Conservation (phyloP, 2,888 invertebrate species). For the Leucophenga montana region DNA sequence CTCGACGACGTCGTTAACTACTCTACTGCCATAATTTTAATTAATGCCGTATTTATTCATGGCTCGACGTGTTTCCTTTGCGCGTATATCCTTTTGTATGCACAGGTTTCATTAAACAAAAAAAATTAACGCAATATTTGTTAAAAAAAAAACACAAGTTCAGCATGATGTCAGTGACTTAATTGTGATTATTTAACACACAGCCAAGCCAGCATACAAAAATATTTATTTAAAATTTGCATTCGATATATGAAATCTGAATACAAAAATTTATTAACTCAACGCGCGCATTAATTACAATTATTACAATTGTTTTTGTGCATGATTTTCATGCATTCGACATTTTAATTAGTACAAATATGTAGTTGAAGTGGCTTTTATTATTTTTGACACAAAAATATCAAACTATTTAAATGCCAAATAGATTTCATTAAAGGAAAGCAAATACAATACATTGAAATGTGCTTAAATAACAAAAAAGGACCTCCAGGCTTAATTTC, state of each 20-base stretch:
- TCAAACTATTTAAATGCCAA: too few species aligned
- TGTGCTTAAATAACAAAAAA: too few species aligned
- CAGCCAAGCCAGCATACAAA: neutral
- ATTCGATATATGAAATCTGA: neutral
- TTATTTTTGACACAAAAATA: too few species aligned
- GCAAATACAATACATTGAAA: too few species aligned
- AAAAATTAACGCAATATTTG: constrained; percentile 22
- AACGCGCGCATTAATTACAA: constrained; percentile 52
- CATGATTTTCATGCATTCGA: constrained; percentile 46
- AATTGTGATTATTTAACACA: constrained; percentile 3
- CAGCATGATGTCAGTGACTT: constrained; percentile 9
- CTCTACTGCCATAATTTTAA: constrained; percentile 45
- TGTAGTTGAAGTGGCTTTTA: constrained; percentile 30
- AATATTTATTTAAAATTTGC: neutral
- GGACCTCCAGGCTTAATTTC: too few species aligned
- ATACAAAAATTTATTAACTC: constrained; percentile 6
- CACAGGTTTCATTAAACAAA: constrained; percentile 28
- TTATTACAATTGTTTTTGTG: constrained; percentile 48
- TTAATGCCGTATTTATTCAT: constrained; percentile 49
- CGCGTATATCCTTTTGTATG: constrained; percentile 11
- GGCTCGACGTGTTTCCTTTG: neutral
- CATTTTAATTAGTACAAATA: constrained; percentile 54
- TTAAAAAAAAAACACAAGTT: constrained; percentile 3
- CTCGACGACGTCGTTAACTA: too few species aligned
- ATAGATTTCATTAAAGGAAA: too few species aligned